Percentiles rank a stretch among this genome's conserved stretches.
These are phyloP conservation scores for Standfussiana lucernea DNA, from an alignment of 2,888 invertebrate genomes.

Conservation along the genomic window DNA sequence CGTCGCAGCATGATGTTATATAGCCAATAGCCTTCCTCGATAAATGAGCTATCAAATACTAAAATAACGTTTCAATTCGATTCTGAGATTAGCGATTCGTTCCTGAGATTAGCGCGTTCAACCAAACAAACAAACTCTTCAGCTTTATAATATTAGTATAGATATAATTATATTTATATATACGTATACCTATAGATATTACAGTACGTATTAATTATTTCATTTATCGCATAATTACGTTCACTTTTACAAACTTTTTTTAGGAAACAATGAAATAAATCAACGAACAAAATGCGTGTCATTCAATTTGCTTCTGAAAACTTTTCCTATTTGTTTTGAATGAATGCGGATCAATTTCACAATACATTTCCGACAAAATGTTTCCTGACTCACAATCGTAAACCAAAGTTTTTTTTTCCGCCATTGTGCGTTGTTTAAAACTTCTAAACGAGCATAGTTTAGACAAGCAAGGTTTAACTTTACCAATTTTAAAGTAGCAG, in stretches of 20 bases:
- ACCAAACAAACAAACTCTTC: no score
- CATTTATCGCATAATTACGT: no score
- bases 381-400: slow-evolving; percentile 54
- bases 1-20: no score
- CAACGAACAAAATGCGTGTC: slow-evolving; percentile 13
- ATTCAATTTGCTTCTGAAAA: slow-evolving; percentile 52
- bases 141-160: no score
- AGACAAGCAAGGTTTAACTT: slow-evolving; percentile 31
- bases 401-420: slow-evolving; percentile 29
- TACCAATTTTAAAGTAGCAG: slow-evolving; percentile 31
- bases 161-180: no score
- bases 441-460: slow-evolving; percentile 39
- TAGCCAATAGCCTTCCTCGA: no score
- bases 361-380: slow-evolving; percentile 62
- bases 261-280: slow-evolving; percentile 22
- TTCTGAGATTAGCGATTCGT: no score
- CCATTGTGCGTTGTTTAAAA: slow-evolving; percentile 41
- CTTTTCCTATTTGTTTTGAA: slow-evolving; percentile 70
- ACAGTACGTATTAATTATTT: no score
- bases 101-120: no score
- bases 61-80: no score
- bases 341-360: slow-evolving; percentile 67
- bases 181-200: no score
- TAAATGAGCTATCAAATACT: no score
- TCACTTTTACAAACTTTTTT: neutral